Conservation (phyloP, 2,797 vertebrate genomes). For the Sebastes diploproa region DNA sequence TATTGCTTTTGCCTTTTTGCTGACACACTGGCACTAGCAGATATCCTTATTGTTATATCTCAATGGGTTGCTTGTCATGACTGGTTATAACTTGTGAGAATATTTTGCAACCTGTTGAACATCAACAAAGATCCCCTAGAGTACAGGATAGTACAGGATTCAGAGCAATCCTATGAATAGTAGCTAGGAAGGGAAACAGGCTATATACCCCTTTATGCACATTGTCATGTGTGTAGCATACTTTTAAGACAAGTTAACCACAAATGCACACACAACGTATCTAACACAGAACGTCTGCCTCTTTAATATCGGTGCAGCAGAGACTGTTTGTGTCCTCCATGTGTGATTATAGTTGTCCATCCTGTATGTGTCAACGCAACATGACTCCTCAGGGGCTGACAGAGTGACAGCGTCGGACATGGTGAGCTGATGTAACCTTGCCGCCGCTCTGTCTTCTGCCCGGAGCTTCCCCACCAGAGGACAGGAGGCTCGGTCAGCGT, state of each 20-base stretch:
- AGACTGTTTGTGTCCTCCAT: background rate
- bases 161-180: background rate
- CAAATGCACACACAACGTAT: background rate
- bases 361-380: slow-evolving; percentile 2
- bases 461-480: background rate
- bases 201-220: background rate
- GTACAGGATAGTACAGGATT: background rate
- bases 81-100: background rate
- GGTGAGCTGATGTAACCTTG: slow-evolving; percentile 21
- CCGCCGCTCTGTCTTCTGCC: background rate
- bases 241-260: background rate
- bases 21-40: background rate
- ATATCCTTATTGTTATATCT: background rate
- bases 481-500: background rate
- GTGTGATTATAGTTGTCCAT: background rate
- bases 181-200: background rate
- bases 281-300: background rate
- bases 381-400: background rate
- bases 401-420: slow-evolving; percentile 18
- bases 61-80: background rate
- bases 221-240: background rate
- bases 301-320: background rate
- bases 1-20: background rate
- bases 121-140: background rate
- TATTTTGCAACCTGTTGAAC: background rate